Evolutionary conservation across 1,140 invertebrate genomes (phyloP).

Genomic region (Rhagoletis pomonella): DNA sequence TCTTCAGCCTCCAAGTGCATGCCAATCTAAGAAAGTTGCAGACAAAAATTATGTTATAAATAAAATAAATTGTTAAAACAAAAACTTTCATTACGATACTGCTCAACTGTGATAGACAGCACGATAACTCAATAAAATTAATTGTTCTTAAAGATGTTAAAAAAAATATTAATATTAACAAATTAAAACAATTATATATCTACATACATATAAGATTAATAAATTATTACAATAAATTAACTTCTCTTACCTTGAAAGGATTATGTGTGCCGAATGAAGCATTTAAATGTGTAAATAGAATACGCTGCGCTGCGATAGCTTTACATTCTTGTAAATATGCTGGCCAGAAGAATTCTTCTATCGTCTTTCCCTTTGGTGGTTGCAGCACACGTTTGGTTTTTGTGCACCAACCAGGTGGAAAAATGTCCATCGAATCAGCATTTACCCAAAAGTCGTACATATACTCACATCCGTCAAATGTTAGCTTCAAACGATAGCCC

Average conservation of each 20-base stretch:
- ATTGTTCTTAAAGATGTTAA: too few relatives aligned
- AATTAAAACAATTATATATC: too few relatives aligned
- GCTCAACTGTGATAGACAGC: too few relatives aligned
- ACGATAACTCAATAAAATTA: too few relatives aligned
- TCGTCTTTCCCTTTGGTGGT: slow-evolving; percentile 82
- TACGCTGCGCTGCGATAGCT: slow-evolving; percentile 85
- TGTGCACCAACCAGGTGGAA: slow-evolving; percentile 95
- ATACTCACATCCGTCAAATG: slow-evolving; percentile 94
- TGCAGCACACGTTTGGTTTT: slow-evolving; percentile 84
- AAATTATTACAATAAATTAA: neutral
- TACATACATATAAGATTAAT: neutral
- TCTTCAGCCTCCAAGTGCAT: slow-evolving; percentile 98
- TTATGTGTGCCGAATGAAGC: slow-evolving; percentile 60
- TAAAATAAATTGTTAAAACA: slow-evolving; percentile 10
- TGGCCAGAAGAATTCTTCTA: slow-evolving; percentile 87
- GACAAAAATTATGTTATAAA: neutral
- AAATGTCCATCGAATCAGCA: slow-evolving; percentile 92
- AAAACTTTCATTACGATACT: too few relatives aligned
- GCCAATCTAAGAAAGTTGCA: slow-evolving; percentile 77
- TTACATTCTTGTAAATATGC: slow-evolving; percentile 87
- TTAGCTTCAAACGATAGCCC: slow-evolving; percentile 88
- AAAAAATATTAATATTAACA: too few relatives aligned
- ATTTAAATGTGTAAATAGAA: slow-evolving; percentile 81
- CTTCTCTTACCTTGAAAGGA: slow-evolving; percentile 70
- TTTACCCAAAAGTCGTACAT: slow-evolving; percentile 96